Base-by-base conservation (phyloP, 2,797 vertebrate species). In the Lacerta agilis region DNA sequence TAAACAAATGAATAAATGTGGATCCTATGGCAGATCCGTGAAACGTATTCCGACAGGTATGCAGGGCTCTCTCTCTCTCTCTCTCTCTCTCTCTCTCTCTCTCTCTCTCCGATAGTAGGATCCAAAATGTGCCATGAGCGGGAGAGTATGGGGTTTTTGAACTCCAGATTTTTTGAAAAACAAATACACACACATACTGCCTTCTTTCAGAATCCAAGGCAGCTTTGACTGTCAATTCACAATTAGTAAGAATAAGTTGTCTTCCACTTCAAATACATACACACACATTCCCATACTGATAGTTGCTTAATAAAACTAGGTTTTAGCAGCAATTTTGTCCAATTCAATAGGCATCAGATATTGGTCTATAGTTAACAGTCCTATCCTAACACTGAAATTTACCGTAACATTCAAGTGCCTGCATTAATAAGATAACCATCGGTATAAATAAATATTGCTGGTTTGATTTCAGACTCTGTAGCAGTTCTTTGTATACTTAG, bases 361-460 rank as follows among this genome's bases (percentile, higher is more conserved):
- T 93, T 90, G 43, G 82, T 20, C 88, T 92, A 79, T 38, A 89
- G 18, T 78, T 55, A 17, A 13, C 89, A 27, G 25, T 81, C 2
- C 80, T 64, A 45, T 29, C 79, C 79, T 91, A 91, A 25, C 23
- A 58, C 11, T 87, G 43, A 89, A 10, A 5, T 87, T 90, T 84
- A 33, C 33, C 33, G 33, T 33, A 92, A 86, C 1, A 55, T 73
- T 82, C 79, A 73, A 82, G 81, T 83, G 58, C 49, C 49, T 55
- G 49, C 49, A 55, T 55, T 55, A 55, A 55, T 41, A 87, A 81
- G 49, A 75, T 75, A 87, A 41, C 55, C 36, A 72, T n/a, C 3
- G 86, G 8, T 36, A 55, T 80, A 93, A 93, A 93, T 86, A 92
- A 88, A 93, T 83, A 66, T 66, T 90, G 1, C 79, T 87, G 64